A percentile compares a stretch with the other conserved stretches of the same genome.
Conservation (phyloP, 2,797 vertebrate genomes). For the Lithobates pipiens region DNA sequence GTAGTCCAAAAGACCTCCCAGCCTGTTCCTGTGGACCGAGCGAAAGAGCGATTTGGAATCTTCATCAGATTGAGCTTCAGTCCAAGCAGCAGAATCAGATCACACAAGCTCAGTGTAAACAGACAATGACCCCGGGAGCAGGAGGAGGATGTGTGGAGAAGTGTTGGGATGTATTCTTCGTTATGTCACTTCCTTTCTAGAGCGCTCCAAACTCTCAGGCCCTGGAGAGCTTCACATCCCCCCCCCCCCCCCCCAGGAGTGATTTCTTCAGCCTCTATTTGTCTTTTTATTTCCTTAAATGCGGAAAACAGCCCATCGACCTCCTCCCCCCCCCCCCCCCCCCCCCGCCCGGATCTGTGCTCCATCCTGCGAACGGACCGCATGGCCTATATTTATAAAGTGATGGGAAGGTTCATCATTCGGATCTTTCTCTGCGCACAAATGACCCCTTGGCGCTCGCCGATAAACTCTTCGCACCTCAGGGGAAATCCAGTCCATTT, state of each 20-base stretch:
- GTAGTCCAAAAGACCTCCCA: neutral
- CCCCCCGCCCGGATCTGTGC: slow-evolving; percentile 49
- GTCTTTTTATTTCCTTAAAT: slow-evolving; percentile 44
- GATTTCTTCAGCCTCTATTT: slow-evolving; percentile 27
- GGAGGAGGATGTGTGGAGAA: slow-evolving; percentile 44
- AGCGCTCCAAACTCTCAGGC: neutral
- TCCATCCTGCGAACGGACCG: slow-evolving; percentile 51
- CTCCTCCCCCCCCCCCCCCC: neutral
- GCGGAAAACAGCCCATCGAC: neutral
- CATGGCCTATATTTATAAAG: neutral
- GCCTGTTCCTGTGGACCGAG: neutral
- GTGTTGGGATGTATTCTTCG: slow-evolving; percentile 27
- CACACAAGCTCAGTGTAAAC: slow-evolving; percentile 37
- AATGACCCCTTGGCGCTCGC: neutral
- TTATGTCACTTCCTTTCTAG: slow-evolving; percentile 51
- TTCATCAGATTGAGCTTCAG: neutral
- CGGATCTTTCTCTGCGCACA: neutral
- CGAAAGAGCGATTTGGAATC: neutral
- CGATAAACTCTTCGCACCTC: neutral
- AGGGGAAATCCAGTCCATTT: neutral
- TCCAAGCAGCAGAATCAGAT: slow-evolving; percentile 12
- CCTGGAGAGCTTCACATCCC: slow-evolving; percentile 7
- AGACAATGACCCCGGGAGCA: slow-evolving; percentile 45
- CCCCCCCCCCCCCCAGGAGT: slow-evolving; percentile 15
- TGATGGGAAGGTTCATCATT: neutral